Evolutionary conservation across 2,888 invertebrate species (phyloP), one percentile per base, ranked within the genome.

Genomic region (Pegoplata infirma): DNA sequence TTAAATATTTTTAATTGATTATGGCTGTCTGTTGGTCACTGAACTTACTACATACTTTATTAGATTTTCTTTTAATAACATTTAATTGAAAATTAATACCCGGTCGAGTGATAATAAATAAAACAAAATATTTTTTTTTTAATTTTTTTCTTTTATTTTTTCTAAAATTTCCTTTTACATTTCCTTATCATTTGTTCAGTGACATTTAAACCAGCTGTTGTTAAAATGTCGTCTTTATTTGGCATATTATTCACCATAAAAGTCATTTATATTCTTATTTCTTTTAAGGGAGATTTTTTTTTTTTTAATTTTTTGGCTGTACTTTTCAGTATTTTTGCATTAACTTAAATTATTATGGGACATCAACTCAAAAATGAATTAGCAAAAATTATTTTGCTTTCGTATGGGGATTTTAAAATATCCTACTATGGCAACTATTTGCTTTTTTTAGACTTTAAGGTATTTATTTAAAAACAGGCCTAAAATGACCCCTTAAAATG

Each of bases 181-280:
- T 36, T 36, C 36, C 36, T 12, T 12, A 10, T 1, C 10, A 40
- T 12, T 40, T 8, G 2, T 40, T 40, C 12, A 40, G 12, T 40
- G 12, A 5, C 36, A 40, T 47, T 75, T 69, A 74, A 78, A 76
- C 76, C 82, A 81, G 81, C 82, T 82, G 82, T 72, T 82, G 73
- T 23, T 7, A 63, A 77, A 68, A 71, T 74, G 74, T 78, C 76
- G 58, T 66, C 69, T 61, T 44, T 73, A 63, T 77, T 80, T 80
- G 80, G 64, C 69, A 80, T 76, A 72, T n/a, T n/a, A 75, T 76
- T 72, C 47, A 53, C 5, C 44, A 51, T 23, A n/a, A 51, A 47
- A 19, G 51, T 61, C 28, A 55, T 8, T 32, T 19, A 19, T 32
- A 58, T 61, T 16, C 23, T 17, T n/a, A 14, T 10, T 55, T 55